phyloP scores from a whole-genome alignment of 2,113 vertebrate species.

The Hiodon alosoides region DNA sequence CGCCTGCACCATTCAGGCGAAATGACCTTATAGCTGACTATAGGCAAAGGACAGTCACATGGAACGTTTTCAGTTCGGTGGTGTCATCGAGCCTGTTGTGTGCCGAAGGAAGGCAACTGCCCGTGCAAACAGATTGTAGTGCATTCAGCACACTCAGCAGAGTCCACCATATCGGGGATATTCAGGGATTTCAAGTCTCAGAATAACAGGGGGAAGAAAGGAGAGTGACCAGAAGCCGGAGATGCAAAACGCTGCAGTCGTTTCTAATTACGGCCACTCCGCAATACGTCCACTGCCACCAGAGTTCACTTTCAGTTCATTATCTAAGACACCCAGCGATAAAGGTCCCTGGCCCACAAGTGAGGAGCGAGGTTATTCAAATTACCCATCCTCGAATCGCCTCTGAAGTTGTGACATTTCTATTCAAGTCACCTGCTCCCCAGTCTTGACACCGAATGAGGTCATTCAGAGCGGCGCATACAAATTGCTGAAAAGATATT shows the following conservation, averaged over 20 bases:
- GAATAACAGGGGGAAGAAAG: not conserved
- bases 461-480: constrained; percentile 13
- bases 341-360: constrained; percentile 16
- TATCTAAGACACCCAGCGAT: constrained; percentile 17
- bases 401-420: constrained; percentile 25
- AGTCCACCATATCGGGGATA: not conserved
- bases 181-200: not conserved
- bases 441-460: not conserved
- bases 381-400: constrained; percentile 9
- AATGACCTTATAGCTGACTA: too few species aligned
- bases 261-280: not conserved
- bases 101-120: too few species aligned
- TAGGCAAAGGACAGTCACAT: too few species aligned
- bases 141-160: too few species aligned
- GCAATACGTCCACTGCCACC: not conserved
- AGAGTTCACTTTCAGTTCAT: constrained; percentile 13
- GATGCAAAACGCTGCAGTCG: constrained; percentile 4
- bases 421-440: constrained; percentile 17
- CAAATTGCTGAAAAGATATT: constrained; percentile 7
- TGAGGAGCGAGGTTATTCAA: constrained; percentile 21
- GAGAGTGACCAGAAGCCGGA: not conserved
- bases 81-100: too few species aligned
- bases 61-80: too few species aligned
- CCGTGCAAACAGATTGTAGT: too few species aligned
- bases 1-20: too few species aligned